Conservation (phyloP, 2,797 vertebrate species). For the Hozukius guyotensis region DNA sequence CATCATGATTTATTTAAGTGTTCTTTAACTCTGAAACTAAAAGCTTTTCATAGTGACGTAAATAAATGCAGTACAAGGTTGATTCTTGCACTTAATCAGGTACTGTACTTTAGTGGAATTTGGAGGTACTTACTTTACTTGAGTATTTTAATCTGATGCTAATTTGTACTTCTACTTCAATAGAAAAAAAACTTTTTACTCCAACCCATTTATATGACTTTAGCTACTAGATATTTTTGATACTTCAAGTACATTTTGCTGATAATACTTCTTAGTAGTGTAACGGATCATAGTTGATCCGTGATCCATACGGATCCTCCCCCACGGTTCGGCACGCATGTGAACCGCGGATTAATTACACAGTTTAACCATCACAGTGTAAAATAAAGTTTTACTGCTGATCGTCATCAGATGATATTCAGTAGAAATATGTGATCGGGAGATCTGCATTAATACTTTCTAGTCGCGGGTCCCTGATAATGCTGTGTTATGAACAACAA, state of each 20-base stretch:
- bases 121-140: not conserved
- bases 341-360: too few species aligned
- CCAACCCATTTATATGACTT: not conserved
- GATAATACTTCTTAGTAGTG: not conserved
- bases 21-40: not conserved
- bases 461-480: too few species aligned
- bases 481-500: too few species aligned
- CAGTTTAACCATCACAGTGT: too few species aligned
- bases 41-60: not conserved
- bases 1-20: not conserved
- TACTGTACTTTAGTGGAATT: not conserved
- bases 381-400: too few species aligned
- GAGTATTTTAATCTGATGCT: not conserved
- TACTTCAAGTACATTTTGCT: not conserved
- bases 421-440: too few species aligned
- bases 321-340: too few species aligned
- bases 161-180: not conserved
- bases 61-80: not conserved
- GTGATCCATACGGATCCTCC: too few species aligned
- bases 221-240: not conserved
- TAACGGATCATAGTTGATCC: too few species aligned
- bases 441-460: too few species aligned
- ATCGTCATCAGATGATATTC: accelerated
- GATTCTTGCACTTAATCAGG: not conserved
- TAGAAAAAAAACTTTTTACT: not conserved